A percentile compares a stretch with the other conserved stretches of the same genome.
Evolutionary conservation across 35 echinoderm and acorn worm species (phyloP).

Genomic region (Diadema setosum): DNA sequence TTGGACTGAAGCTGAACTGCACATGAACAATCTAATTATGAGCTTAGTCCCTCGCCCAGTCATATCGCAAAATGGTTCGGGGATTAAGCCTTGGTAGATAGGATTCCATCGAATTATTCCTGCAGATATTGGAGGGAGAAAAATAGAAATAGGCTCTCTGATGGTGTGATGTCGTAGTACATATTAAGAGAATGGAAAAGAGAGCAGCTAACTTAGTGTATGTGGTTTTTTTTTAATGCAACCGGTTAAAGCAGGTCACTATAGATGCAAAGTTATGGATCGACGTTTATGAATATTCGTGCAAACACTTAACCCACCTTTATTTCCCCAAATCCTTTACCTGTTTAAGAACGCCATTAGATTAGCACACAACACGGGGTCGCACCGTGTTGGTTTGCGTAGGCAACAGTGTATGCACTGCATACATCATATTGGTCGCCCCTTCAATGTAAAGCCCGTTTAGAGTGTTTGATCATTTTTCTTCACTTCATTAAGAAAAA

Average conservation of each 20-base stretch:
- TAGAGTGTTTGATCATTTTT: neutral
- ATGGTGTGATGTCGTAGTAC: no score
- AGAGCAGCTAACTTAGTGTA: no score
- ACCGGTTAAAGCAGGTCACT: neutral
- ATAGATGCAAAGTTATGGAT: constrained; percentile 17
- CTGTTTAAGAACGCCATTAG: neutral
- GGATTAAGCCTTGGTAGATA: no score
- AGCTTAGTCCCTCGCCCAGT: no score
- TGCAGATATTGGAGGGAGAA: no score
- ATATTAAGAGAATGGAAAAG: no score
- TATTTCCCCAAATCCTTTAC: neutral
- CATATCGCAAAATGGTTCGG: no score
- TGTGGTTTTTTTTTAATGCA: neutral
- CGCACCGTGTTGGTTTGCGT: constrained; percentile 11
- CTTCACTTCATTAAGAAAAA: no score
- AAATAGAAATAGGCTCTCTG: no score
- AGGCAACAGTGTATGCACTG: neutral
- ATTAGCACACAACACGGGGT: neutral
- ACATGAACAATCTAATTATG: no score
- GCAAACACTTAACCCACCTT: constrained; percentile 23
- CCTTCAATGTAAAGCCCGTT: neutral
- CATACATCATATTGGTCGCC: constrained; percentile 5
- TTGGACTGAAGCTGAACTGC: no score
- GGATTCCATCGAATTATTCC: no score
- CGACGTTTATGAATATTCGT: neutral